These are phyloP conservation scores for Lasioglossum villosulum DNA, from an alignment of 2,888 invertebrate species.

Conservation along the genomic window DNA sequence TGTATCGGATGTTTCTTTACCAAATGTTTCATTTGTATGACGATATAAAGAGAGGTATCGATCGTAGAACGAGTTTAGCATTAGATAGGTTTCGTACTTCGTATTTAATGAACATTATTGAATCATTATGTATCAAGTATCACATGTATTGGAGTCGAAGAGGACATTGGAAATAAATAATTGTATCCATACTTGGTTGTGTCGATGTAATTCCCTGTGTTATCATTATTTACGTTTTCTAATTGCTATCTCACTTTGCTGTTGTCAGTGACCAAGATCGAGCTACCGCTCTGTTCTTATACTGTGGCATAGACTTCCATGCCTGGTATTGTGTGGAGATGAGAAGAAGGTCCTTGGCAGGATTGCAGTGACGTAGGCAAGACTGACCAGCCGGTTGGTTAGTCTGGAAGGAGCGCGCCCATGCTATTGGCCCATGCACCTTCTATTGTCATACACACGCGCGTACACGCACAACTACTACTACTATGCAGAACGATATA, in stretches of 20 bases:
- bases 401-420: too few relatives aligned
- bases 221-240: not conserved
- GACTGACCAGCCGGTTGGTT: too few relatives aligned
- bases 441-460: too few relatives aligned
- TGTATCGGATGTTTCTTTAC: slow-evolving; percentile 67
- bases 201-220: not conserved
- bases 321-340: too few relatives aligned
- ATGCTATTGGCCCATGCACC: too few relatives aligned
- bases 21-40: slow-evolving; percentile 73
- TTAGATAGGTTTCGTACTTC: slow-evolving; percentile 79
- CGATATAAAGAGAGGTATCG: slow-evolving; percentile 62
- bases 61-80: slow-evolving; percentile 71
- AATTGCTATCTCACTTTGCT: not conserved
- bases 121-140: slow-evolving; percentile 76
- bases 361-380: too few relatives aligned
- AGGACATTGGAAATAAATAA: slow-evolving; percentile 78
- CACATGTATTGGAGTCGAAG: slow-evolving; percentile 75
- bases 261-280: too few relatives aligned
- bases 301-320: too few relatives aligned
- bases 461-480: too few relatives aligned
- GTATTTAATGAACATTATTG: slow-evolving; percentile 76
- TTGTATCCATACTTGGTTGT: slow-evolving; percentile 69
- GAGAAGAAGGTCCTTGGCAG: too few relatives aligned
- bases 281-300: too few relatives aligned
- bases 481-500: too few relatives aligned